phyloP scores from a whole-genome alignment of 2,888 invertebrate genomes.

The Stenodema calcarata region DNA sequence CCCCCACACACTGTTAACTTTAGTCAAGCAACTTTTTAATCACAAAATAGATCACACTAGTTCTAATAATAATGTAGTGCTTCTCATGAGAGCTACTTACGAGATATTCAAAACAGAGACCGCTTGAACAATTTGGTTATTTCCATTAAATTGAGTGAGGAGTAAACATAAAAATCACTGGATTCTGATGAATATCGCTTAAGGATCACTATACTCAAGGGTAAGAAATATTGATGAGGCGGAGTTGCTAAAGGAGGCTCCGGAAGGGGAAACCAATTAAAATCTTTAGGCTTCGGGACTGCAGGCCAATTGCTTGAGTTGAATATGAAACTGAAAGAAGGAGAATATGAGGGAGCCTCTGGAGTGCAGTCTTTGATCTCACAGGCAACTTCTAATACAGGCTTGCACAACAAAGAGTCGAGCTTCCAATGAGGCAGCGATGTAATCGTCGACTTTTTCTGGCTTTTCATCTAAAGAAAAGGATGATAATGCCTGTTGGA shows the following conservation, averaged over 20 bases:
- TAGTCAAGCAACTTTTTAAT: too few relatives aligned
- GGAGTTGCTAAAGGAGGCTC: not conserved
- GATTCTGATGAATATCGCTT: not conserved
- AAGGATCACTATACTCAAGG: not conserved
- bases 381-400: slow-evolving; percentile 44
- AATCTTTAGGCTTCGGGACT: slow-evolving; percentile 8
- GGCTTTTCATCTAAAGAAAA: slow-evolving; percentile 33
- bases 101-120: too few relatives aligned
- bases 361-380: slow-evolving; percentile 23
- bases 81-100: too few relatives aligned
- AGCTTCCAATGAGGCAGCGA: slow-evolving; percentile 10
- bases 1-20: too few relatives aligned
- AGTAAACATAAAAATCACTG: not conserved
- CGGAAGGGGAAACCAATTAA: slow-evolving; percentile 7
- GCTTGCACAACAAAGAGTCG: slow-evolving; percentile 13
- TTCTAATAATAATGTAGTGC: too few relatives aligned
- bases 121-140: too few relatives aligned
- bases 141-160: too few relatives aligned
- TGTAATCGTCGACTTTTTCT: slow-evolving; percentile 24
- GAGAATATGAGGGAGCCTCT: not conserved
- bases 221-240: not conserved
- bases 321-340: slow-evolving; percentile 1
- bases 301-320: slow-evolving; percentile 9
- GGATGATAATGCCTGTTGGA: not conserved
- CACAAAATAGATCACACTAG: too few relatives aligned